Conservation (phyloP, 2,113 vertebrate genomes). For the Eonycteris spelaea region DNA sequence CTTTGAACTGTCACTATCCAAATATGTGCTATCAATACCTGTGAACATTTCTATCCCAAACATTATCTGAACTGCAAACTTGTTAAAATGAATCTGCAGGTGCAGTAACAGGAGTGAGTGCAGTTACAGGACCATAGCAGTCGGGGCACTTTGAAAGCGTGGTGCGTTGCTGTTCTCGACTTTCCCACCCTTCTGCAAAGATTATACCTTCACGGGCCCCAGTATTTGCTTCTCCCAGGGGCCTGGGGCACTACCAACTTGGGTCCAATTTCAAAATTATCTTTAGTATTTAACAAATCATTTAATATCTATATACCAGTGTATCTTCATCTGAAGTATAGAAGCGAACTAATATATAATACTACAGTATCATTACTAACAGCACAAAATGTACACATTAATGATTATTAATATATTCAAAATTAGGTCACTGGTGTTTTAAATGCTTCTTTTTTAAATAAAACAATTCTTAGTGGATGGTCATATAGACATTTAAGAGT, state of each 20-base stretch:
- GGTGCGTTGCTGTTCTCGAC: background rate
- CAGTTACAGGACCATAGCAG: background rate
- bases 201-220: background rate
- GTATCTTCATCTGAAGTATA: background rate
- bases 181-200: background rate
- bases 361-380: background rate
- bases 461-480: background rate
- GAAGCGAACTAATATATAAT: background rate
- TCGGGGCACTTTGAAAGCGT: no score
- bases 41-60: background rate
- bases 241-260: background rate
- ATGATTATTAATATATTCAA: background rate
- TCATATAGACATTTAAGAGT: background rate
- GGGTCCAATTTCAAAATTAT: slow-evolving; percentile 3
- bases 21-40: background rate
- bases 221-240: background rate
- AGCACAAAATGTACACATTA: background rate
- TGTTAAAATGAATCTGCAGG: background rate
- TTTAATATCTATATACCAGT: background rate
- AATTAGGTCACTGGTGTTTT: background rate
- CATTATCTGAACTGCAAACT: background rate
- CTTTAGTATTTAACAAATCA: background rate
- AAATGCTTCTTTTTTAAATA: background rate
- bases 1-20: background rate
- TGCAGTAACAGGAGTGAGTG: background rate